Base-by-base conservation (phyloP, 2,888 invertebrate genomes). In the Drosophila greeni region DNA sequence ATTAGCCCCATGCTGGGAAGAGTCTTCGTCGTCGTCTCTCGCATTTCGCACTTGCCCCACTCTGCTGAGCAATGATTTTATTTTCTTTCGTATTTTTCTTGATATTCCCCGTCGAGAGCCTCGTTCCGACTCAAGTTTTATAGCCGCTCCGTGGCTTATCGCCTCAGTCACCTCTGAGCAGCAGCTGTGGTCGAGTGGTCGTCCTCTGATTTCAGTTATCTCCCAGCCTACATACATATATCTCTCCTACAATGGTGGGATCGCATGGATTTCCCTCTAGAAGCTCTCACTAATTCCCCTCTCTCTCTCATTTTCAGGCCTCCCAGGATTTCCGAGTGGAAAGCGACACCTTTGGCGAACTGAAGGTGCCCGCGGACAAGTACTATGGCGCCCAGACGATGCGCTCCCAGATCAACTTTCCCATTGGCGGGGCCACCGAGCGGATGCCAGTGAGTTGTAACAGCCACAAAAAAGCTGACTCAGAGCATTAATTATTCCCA, bases 341-440 rank as follows among this genome's bases (percentile, higher is more conserved):
- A 89, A 91, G 91, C 45, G 98, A 99, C 88, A 98, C 97, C 0
- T 97, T 99, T 90, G 99, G 99, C 1, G 97, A 98, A 87, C 89
- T 99, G 54, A 93, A 96, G 75, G 98, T 99, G 1, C 97, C 98
- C 0, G 91, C 92, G 49, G 95, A 97, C 86, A 96, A 93, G 87
- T 95, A 97, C 86, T 99, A 98, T 92, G 99, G 99, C 53, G 96
- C 97, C 0, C 98, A 99, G 89, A 99, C 99, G 12, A 94, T 98
- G 70, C 91, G 99, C 72, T 98, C 98, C 5, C 92, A 95, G 72
- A 94, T 96, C 88, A 99, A 99, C 90, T 99, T 99, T 89, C 96
- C 97, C 43, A 99, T 99, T 86, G 99, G 99, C 24, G 98, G 96
- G 18, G 90, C 92, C 58, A 92, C 93, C 65, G 99, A 99, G 89